phyloP scores from a whole-genome alignment of 1,140 invertebrate species.

The Neotoxoptera formosana region DNA sequence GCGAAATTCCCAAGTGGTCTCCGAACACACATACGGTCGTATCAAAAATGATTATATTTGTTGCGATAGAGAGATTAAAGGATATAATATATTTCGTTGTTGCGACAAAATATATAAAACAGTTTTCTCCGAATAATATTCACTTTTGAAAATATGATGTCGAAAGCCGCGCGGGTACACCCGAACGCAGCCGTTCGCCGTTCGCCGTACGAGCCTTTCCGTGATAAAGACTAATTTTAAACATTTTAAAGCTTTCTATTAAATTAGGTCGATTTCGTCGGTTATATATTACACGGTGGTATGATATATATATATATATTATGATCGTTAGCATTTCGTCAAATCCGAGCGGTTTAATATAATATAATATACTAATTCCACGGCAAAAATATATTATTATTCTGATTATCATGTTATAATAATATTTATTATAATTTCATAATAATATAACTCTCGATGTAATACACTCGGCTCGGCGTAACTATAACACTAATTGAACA shows the following conservation, averaged over 20 bases:
- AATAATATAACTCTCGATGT: neutral
- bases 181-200: neutral
- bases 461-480: neutral
- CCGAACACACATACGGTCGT: neutral
- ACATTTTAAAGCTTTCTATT: conserved; percentile 9
- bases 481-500: conserved; percentile 35
- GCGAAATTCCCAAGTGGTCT: conserved; percentile 1
- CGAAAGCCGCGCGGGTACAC: neutral
- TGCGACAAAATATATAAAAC: neutral
- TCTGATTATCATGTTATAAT: conserved; percentile 13
- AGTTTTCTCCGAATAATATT: neutral
- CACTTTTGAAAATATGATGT: neutral
- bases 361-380: neutral
- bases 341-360: conserved; percentile 4
- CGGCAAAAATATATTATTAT: neutral
- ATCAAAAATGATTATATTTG: conserved; percentile 14
- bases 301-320: no score
- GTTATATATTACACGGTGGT: no score
- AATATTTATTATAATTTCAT: conserved; percentile 18
- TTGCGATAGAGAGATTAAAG: neutral
- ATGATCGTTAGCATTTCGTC: neutral
- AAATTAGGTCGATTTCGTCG: neutral
- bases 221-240: neutral
- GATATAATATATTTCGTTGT: neutral
- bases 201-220: neutral